phyloP scores from a whole-genome alignment of 2,888 invertebrate species.

The Parascotia fuliginaria region DNA sequence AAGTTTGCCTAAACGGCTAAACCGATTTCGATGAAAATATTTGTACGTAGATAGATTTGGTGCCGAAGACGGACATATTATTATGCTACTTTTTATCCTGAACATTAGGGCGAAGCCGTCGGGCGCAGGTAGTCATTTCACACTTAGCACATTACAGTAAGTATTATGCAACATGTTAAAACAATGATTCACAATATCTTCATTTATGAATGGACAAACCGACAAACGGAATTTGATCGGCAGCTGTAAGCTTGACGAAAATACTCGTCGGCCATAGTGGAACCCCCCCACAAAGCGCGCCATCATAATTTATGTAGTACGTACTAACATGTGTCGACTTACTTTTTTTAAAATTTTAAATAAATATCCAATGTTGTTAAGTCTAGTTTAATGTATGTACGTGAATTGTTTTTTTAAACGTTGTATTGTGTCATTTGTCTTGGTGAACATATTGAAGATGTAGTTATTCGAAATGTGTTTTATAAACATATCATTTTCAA shows the following conservation, averaged over 20 bases:
- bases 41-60: no score
- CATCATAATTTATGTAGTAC: slow-evolving; percentile 11
- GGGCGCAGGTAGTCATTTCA: no score
- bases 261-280: slow-evolving; percentile 25
- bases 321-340: slow-evolving; percentile 25
- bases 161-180: slow-evolving; percentile 1
- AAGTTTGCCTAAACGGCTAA: no score
- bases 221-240: slow-evolving; percentile 27
- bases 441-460: no score
- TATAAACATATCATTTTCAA: no score
- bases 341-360: slow-evolving; percentile 15
- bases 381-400: neutral
- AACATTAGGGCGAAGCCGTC: no score
- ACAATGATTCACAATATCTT: slow-evolving; percentile 9
- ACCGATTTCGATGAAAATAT: no score
- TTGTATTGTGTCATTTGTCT: no score
- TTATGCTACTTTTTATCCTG: no score
- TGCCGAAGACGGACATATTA: no score
- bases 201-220: slow-evolving; percentile 37
- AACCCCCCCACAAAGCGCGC: slow-evolving; percentile 33
- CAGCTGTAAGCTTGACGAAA: slow-evolving; percentile 41
- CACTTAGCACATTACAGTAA: neutral
- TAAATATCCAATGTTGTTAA: slow-evolving; percentile 6
- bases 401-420: neutral
- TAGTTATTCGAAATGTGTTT: no score